Evolutionary conservation across 2,888 invertebrate genomes (phyloP).

Genomic region (Chymomyza caudatula): DNA sequence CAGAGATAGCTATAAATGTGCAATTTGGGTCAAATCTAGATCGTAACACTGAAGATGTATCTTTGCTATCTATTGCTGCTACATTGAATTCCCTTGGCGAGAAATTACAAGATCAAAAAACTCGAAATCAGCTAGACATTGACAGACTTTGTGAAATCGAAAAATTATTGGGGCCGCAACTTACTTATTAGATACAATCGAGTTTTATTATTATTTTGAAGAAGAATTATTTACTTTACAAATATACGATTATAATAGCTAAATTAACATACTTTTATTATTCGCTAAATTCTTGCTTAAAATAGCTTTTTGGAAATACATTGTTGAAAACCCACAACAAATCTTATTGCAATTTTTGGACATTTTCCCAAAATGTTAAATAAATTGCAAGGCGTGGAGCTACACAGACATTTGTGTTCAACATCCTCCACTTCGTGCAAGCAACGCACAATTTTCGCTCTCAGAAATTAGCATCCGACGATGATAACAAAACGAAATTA

Average conservation of each 20-base stretch:
- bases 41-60: constrained; percentile 44
- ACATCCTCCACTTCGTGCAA: constrained; percentile 25
- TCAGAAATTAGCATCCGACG: constrained; percentile 38
- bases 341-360: constrained; percentile 39
- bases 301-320: not conserved
- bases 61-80: constrained; percentile 57
- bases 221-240: not conserved
- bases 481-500: constrained; percentile 41
- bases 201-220: not conserved
- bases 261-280: not conserved
- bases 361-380: constrained; percentile 28
- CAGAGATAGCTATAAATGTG: not conserved
- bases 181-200: not conserved
- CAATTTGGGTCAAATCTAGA: not conserved
- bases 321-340: constrained; percentile 35
- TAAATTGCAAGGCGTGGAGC: constrained; percentile 37
- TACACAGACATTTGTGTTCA: constrained; percentile 9
- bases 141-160: constrained; percentile 59
- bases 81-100: constrained; percentile 55
- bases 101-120: constrained; percentile 47
- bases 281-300: not conserved
- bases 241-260: not conserved
- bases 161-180: constrained; percentile 44
- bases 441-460: constrained; percentile 33
- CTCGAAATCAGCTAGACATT: constrained; percentile 55